A percentile compares a stretch with the other conserved stretches of the same genome.
phyloP scores from a whole-genome alignment of 2,888 invertebrate genomes.

The Drosophila picticornis region DNA sequence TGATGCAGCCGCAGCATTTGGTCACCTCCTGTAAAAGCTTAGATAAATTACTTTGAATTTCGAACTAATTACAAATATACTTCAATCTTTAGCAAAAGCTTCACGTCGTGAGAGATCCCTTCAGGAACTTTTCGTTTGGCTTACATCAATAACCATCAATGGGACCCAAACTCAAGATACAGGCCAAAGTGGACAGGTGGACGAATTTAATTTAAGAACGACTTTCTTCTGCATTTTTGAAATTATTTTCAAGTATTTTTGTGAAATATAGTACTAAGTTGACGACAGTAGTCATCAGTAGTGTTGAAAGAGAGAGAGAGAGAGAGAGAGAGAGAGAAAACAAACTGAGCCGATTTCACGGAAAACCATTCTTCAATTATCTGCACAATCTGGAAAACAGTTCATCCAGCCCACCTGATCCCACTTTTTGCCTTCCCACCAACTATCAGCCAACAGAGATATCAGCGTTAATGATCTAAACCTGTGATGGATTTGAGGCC shows the following conservation, averaged over 20 bases:
- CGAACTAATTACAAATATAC: not conserved
- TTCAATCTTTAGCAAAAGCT: not conserved
- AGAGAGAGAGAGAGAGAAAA: not conserved
- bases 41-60: not conserved
- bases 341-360: not conserved
- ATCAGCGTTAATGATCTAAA: not conserved
- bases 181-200: not conserved
- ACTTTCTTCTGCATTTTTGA: not conserved
- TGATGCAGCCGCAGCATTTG: slow-evolving; percentile 87
- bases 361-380: not conserved
- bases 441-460: not conserved
- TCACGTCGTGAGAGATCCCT: not conserved
- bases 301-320: not conserved
- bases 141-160: not conserved
- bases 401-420: not conserved
- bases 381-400: not conserved
- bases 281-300: not conserved
- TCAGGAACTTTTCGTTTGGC: not conserved
- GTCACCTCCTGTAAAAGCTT: slow-evolving; percentile 70
- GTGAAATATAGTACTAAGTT: not conserved
- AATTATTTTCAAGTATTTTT: not conserved
- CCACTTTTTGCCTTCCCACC: not conserved
- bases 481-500: not conserved
- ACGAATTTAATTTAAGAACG: not conserved
- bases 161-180: not conserved